Percentiles rank a stretch among this genome's conserved stretches.
These are phyloP conservation scores for Anthophora plumipes DNA, from an alignment of 2,888 invertebrate species.

Conservation along the genomic window DNA sequence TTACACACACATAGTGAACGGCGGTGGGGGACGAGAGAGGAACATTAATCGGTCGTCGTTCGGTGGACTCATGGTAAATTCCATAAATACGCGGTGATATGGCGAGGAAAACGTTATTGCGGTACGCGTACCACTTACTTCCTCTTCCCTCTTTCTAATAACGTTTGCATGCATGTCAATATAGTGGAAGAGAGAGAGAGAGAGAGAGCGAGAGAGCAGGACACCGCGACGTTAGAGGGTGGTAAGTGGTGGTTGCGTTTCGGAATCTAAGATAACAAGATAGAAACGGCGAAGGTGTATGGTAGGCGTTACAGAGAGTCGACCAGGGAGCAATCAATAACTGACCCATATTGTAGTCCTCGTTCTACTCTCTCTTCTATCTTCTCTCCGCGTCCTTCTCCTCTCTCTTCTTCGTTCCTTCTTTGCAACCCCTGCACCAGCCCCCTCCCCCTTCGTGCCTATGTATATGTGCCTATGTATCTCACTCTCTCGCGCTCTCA, in stretches of 20 bases:
- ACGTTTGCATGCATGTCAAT: slow-evolving; percentile 59
- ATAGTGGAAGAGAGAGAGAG: no score
- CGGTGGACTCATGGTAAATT: slow-evolving; percentile 27
- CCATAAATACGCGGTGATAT: slow-evolving; percentile 27
- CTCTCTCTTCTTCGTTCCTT: slow-evolving; percentile 23
- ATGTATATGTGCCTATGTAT: no score
- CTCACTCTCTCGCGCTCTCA: neutral
- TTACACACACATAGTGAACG: neutral
- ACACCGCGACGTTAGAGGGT: slow-evolving; percentile 47
- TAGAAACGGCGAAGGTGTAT: slow-evolving; percentile 77
- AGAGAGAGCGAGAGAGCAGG: no score
- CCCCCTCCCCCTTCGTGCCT: no score
- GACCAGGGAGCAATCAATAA: slow-evolving; percentile 82
- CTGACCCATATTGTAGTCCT: slow-evolving; percentile 82
- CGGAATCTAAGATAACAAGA: slow-evolving; percentile 81
- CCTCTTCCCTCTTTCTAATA: slow-evolving; percentile 22
- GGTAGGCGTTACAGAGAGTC: slow-evolving; percentile 80
- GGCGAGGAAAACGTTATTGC: slow-evolving; percentile 45
- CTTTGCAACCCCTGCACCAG: slow-evolving; percentile 24
- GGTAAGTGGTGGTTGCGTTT: slow-evolving; percentile 68
- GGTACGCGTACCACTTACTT: neutral
- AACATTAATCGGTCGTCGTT: slow-evolving; percentile 25
- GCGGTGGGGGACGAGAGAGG: neutral
- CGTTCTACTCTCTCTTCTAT: slow-evolving; percentile 69
- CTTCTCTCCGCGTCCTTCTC: slow-evolving; percentile 45